phyloP scores from a whole-genome alignment of 2,797 vertebrate species.

The Ctenopoma multispine region DNA sequence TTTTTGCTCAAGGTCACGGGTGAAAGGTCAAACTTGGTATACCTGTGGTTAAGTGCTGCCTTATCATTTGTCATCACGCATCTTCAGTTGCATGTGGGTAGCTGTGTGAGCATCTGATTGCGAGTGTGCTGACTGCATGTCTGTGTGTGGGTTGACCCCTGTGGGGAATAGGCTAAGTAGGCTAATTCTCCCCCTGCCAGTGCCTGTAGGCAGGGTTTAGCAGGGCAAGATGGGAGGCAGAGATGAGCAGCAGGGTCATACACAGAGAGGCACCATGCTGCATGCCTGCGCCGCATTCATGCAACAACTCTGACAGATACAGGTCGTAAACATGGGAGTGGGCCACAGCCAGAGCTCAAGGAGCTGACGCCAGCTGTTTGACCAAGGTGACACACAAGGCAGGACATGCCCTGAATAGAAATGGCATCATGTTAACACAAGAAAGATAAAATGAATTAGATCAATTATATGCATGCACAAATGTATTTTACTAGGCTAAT shows the following conservation, averaged over 20 bases:
- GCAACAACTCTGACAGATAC: constrained; percentile 70
- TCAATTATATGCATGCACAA: constrained; percentile 41
- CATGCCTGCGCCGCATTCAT: constrained; percentile 53
- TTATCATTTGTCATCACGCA: constrained; percentile 71
- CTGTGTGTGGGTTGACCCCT: constrained; percentile 68
- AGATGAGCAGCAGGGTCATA: constrained; percentile 79
- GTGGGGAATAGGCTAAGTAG: constrained; percentile 77
- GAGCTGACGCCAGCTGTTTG: constrained; percentile 81
- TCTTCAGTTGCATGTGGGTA: constrained; percentile 17
- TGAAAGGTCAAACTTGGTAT: constrained; percentile 75
- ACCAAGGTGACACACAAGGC: constrained; percentile 78
- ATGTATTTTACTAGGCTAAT: constrained; percentile 32
- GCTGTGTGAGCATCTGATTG: constrained; percentile 31
- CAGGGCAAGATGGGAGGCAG: constrained; percentile 75
- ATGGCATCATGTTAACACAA: constrained; percentile 70
- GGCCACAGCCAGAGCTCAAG: constrained; percentile 62
- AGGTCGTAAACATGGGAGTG: constrained; percentile 71
- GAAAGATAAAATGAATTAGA: constrained; percentile 62
- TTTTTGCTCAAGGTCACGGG: constrained; percentile 74
- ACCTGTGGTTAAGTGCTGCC: constrained; percentile 73
- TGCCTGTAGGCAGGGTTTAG: constrained; percentile 69
- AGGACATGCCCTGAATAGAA: constrained; percentile 73
- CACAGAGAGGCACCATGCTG: constrained; percentile 44
- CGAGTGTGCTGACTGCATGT: constrained; percentile 39
- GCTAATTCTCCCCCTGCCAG: constrained; percentile 76